Evolutionary conservation across 2,113 vertebrate genomes (phyloP), one percentile per base, ranked within the genome.

Genomic region (Menidia beryllina): DNA sequence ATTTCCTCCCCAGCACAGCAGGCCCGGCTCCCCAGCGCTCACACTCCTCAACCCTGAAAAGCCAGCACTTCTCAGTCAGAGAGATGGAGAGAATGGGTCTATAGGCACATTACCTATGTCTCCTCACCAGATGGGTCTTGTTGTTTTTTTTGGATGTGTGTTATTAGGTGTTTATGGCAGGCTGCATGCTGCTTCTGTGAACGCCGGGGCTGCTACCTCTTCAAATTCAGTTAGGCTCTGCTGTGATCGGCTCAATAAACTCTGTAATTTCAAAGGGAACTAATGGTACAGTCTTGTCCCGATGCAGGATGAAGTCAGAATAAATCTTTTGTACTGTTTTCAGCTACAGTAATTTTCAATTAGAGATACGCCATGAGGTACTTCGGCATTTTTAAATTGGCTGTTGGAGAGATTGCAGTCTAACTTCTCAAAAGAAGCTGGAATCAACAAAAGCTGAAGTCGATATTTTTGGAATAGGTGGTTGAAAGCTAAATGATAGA

Each of bases 1-100:
- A 93, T 92, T 93, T 94, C 86, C 87, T 90, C 86, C 88, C 81
- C 78, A 81, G 89, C 91, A 77, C 91, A 93, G 92, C 86, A 80
- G 85, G 91, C 75, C 85, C 57, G 26, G 49, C 83, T 79, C 82
- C 71, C 74, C 23, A 74, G 58, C 71, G 39, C 85, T 88, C 81
- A 57, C 88, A 57, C 85, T 82, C 83, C 84, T 83, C 76, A 27
- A 77, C 72, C 81, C 75, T 50, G 65, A 86, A 61, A 77, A 81
- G 77, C 55, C 72, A 66, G 68, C 81, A 49, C 77, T 55, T 84
- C 66, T 80, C 56, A 50, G 55, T 38, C 45, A 72, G 75, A 72
- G 57, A 76, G 61, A 61, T 20, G 39, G 54, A 39, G 58, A 66
- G 62, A 82, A 75, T 27, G 53, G 65, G 66, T 54, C 38, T 52